These are phyloP conservation scores for Clitarchus hookeri DNA, from an alignment of 2,888 invertebrate species.

Conservation along the genomic window DNA sequence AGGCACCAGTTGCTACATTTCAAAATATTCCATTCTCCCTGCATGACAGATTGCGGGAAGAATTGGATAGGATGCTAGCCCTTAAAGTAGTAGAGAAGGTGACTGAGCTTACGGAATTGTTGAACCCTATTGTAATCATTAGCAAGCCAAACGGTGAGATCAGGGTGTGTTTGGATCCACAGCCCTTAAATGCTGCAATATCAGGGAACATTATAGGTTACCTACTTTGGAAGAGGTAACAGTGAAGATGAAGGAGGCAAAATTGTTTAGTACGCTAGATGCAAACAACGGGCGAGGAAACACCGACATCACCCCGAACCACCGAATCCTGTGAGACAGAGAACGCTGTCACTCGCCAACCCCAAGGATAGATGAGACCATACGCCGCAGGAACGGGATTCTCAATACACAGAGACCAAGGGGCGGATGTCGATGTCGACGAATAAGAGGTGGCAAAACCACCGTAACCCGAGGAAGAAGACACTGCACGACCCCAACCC, in stretches of 20 bases:
- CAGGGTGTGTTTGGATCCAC: neutral
- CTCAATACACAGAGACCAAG: no score
- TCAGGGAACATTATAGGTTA: neutral
- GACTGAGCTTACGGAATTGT: neutral
- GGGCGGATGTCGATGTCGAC: no score
- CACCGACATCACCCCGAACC: no score
- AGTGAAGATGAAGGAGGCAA: neutral
- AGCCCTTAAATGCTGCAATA: neutral
- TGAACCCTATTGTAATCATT: neutral
- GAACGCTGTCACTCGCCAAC: no score
- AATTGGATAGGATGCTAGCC: neutral
- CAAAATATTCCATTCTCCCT: neutral
- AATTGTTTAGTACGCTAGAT: neutral
- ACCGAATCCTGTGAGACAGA: no score
- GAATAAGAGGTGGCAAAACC: no score
- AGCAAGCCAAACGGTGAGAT: neutral
- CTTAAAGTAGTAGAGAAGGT: neutral
- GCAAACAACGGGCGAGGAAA: neutral
- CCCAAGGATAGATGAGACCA: no score
- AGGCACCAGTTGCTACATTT: neutral
- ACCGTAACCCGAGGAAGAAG: no score
- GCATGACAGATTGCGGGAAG: neutral
- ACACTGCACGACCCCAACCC: no score
- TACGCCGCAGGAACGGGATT: no score
- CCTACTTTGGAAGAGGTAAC: neutral